Base-by-base conservation (phyloP, 2,113 vertebrate species). In the Spilogale gracilis region DNA sequence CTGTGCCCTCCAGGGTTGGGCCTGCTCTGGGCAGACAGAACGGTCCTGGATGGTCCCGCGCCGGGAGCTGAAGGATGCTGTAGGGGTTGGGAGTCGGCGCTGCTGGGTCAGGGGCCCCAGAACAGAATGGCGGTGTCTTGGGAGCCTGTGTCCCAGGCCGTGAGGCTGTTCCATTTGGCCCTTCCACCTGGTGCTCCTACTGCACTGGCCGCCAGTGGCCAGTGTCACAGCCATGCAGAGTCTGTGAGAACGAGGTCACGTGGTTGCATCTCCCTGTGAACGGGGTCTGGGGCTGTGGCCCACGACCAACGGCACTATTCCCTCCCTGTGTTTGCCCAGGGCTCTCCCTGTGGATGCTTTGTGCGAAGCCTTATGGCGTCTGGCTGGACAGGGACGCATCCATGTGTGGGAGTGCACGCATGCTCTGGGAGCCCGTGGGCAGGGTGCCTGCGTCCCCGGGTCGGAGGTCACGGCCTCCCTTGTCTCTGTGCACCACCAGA, bases 351-450 rank as follows among this genome's bases (percentile, higher is more conserved):
- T 25, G 25, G 73, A 12, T 4, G 10, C 43, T 27, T 50, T 16
- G 45, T 1, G 3, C 23, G 0, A 25, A 76, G 13, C 3, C 25
- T 50, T 2, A 14, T 7, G 25, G 12, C 25, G 0, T 78, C 74
- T 78, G 74, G 74, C 74, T 78, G 7, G 74, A 50, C 3, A 4
- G 45, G 25, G 74, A 17, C 3, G 4, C 45, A 38, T n/a, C 25
- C 0, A 25, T 0, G 14, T 78, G 74, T 25, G 16, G 8, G 67
- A 38, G 67, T 9, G 7, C 32, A 38, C 32, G 9, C 16, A 0
- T 69, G 32, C 32, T 38, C 32, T 3, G 17, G 38, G 67, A 32
- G 67, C 32, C 14, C 0, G 16, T 8, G 32, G 67, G 17, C n/a
- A 69, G 67, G 8, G 32, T 4, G n/a, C 0, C 16, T 17, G 45